Base-by-base conservation (phyloP, 2,888 invertebrate genomes). In the Orthosia gothica region DNA sequence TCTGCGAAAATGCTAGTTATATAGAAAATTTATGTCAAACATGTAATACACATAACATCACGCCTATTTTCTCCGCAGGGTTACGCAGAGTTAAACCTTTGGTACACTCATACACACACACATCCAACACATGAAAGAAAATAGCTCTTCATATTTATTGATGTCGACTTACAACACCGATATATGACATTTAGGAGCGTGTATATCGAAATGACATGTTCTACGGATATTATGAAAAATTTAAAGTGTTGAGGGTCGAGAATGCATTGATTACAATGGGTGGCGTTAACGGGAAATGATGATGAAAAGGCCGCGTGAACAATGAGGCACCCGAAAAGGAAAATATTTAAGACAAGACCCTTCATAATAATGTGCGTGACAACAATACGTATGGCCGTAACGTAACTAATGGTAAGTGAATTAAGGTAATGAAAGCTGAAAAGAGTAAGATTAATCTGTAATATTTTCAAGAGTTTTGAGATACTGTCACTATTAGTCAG, bases 231-330 rank as follows among this genome's bases (percentile, higher is more conserved):
- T 77, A 84, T 80, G 80, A 84, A 86, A 89, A 88, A 89, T 90
- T 89, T 86, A 75, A 87, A 88, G 81, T 88, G 90, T 90, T 86
- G 79, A 79, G 88, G 89, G 89, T 89, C 73, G 80, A 84, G 76
- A 70, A 49, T 75, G 78, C 76, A 83, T 81, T 71, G 75, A 77
- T 66, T 59, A 85, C 68, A 81, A 79, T 70, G 64, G 57, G 11
- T 63, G 49, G 55, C 32, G 74, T 75, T 81, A 87, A 72, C 55
- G 64, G 76, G 64, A 81, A 81, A 67, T 73, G 77, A 76, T 68
- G 40, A 47, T 32, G 18, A 74, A 83, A 70, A 74, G 72, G 66
- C 45, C 47, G 20, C 49, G 67, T 47, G 63, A 78, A 79, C 71
- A 81, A 81, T 81, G 57, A 73, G n/a, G 66, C 65, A 49, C 50